Conservation (phyloP, 2,113 vertebrate genomes). For the Misgurnus mizolepis region DNA sequence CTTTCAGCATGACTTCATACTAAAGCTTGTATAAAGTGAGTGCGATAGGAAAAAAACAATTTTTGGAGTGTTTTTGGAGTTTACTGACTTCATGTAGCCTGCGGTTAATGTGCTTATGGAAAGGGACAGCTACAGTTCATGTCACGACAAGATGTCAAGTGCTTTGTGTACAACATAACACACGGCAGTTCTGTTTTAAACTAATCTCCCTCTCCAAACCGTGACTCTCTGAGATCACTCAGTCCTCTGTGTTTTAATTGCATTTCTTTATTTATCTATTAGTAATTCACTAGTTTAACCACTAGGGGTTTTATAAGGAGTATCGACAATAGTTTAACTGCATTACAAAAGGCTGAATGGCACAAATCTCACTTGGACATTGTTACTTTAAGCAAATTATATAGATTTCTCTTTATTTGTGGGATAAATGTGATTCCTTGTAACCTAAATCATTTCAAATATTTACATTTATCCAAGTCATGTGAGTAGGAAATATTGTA, state of each 20-base stretch:
- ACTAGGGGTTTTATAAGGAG: neutral
- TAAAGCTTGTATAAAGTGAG: slow-evolving; percentile 1
- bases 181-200: slow-evolving; percentile 60
- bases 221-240: slow-evolving; percentile 51
- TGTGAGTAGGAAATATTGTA: neutral
- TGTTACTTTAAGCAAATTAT: too few relatives aligned
- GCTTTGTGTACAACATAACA: slow-evolving; percentile 58
- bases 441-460: too few relatives aligned
- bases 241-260: slow-evolving; percentile 62
- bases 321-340: neutral
- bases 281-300: neutral
- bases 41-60: slow-evolving; percentile 53
- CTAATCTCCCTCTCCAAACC: slow-evolving; percentile 64
- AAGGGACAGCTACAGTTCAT: slow-evolving; percentile 57
- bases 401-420: too few relatives aligned
- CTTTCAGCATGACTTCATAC: neutral
- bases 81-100: slow-evolving; percentile 56
- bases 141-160: slow-evolving; percentile 60
- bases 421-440: too few relatives aligned
- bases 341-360: too few relatives aligned
- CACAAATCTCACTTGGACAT: too few relatives aligned
- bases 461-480: too few relatives aligned
- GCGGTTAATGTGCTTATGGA: slow-evolving; percentile 71
- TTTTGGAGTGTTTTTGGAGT: slow-evolving; percentile 45
- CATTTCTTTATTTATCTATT: slow-evolving; percentile 52